Conservation (phyloP, 2,888 invertebrate genomes). For the Rhagophthalmus giganteus region DNA sequence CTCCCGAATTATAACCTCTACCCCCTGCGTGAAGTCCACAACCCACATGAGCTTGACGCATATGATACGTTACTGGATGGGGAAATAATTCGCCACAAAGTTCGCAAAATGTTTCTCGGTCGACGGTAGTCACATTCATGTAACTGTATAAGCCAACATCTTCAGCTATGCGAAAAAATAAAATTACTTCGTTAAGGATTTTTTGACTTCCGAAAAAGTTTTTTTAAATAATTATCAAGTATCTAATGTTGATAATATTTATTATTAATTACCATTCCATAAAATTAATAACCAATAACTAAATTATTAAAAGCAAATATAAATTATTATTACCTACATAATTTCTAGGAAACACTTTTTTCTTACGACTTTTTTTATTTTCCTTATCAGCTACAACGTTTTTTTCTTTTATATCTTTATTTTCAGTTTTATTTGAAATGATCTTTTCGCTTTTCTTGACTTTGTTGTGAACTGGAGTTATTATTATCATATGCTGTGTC, state of each 20-base stretch:
- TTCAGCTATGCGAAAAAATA: no score
- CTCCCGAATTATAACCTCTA: constrained; percentile 90
- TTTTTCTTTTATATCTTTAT: constrained; percentile 51
- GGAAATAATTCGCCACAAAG: constrained; percentile 79
- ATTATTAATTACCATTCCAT: no score
- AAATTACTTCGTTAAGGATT: no score
- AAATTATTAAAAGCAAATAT: no score
- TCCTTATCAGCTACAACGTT: constrained; percentile 52
- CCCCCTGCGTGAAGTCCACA: constrained; percentile 85
- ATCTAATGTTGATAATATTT: no score
- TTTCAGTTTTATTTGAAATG: constrained; percentile 34
- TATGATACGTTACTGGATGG: constrained; percentile 87
- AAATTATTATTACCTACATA: constrained; percentile 52
- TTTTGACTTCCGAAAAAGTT: no score
- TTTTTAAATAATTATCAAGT: no score
- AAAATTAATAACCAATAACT: no score
- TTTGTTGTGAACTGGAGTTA: constrained; percentile 57
- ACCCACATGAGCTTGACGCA: constrained; percentile 87
- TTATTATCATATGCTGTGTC: constrained; percentile 63
- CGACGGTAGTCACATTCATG: constrained; percentile 39
- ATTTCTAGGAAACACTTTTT: constrained; percentile 57
- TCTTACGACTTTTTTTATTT: constrained; percentile 62
- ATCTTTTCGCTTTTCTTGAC: constrained; percentile 45
- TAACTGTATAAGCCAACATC: constrained; percentile 48
- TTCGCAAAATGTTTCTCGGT: constrained; percentile 69